Base-by-base conservation (phyloP, 2,888 invertebrate species). In the Amiota minor region DNA sequence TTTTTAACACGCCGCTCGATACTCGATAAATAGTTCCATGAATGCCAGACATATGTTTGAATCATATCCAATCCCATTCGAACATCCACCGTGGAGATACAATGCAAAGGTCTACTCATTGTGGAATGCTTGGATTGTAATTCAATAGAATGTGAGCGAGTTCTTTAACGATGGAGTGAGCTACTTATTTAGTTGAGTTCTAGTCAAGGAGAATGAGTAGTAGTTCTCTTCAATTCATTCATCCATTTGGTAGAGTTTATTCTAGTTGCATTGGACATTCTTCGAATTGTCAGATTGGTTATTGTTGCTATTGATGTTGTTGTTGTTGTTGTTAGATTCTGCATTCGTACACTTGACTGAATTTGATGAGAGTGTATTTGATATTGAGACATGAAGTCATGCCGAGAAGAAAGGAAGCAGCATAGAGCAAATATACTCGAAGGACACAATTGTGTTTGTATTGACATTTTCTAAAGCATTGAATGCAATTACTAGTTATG, bases 311-410 rank as follows among this genome's bases (percentile, higher is more conserved):
- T 1, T 64, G 61, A 71, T 64, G 62, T 72, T 71, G 55, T 72
- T 69, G 69, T 72, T 72, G 68, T 72, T 71, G 72, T 73, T 75
- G 75, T 73, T 75, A 75, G 72, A 76, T 74, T 78, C 78, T 78
- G 74, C 76, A 74, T 74, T 75, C 71, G 73, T 76, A 75, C 74
- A 76, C 78, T 76, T 76, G 73, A 73, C 75, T 78, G 74, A 74
- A 76, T 75, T 75, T 78, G 76, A 78, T 78, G 77, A 76, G 77
- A 78, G 76, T 78, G 74, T 71, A 62, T 74, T 73, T 53, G 67
- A 68, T 23, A 68, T 68, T 68, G 67, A 68, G 53, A 68, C 23
- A 68, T 68, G 20, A 53, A 53, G 23, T 68, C 53, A 35, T 35
- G 35, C 35, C 35, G 6, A 35, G 35, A 6, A 35, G 53, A 68